phyloP scores from a whole-genome alignment of 2,113 vertebrate species.

The Saccopteryx bilineata region DNA sequence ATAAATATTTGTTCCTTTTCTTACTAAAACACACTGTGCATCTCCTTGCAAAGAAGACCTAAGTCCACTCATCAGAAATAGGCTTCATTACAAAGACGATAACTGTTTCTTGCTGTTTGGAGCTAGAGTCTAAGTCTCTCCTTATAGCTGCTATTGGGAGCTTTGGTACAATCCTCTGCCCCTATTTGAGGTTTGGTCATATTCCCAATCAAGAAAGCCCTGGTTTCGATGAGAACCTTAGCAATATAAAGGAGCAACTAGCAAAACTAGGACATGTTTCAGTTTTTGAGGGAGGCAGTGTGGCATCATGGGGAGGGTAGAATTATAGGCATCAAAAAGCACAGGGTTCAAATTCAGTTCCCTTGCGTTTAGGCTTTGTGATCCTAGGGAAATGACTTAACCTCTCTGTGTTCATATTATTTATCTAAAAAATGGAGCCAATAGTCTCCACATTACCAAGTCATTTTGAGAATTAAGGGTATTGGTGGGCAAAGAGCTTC shows the following conservation, averaged over 20 bases:
- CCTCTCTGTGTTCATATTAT: not conserved
- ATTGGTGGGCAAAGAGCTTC: not conserved
- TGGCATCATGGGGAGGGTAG: not conserved
- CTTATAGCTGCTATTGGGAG: not conserved
- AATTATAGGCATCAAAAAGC: not conserved
- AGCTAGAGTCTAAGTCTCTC: not conserved
- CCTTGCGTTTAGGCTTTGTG: not conserved
- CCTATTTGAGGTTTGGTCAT: not conserved
- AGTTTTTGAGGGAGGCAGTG: not conserved
- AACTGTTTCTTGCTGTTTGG: not conserved
- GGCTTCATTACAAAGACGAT: not conserved
- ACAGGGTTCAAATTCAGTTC: not conserved
- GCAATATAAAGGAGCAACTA: not conserved
- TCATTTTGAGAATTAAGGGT: slow-evolving; percentile 36
- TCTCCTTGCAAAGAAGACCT: not conserved
- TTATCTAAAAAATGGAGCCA: not conserved
- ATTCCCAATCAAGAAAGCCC: not conserved
- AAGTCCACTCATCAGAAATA: not conserved
- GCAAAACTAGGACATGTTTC: not conserved
- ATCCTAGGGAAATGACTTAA: not conserved
- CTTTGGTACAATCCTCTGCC: not conserved
- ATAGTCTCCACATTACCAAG: not conserved
- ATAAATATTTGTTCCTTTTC: not conserved
- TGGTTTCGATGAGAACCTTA: not conserved
- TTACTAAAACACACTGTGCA: not conserved